Conservation (phyloP, 2,113 vertebrate genomes). For the Rhodinocichla rosea region DNA sequence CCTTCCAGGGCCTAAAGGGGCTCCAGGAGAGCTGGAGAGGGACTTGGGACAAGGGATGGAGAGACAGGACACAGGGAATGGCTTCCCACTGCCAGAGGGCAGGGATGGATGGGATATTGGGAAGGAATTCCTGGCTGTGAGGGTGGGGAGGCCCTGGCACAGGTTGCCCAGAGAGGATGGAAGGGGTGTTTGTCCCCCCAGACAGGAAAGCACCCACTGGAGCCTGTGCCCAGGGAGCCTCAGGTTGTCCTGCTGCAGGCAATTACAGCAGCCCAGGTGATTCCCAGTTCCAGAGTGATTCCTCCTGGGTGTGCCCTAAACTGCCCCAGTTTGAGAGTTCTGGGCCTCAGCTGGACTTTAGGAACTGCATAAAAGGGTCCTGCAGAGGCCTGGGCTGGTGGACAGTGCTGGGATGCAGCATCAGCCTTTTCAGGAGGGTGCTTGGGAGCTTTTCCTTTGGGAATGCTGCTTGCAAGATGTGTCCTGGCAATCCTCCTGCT, state of each 20-base stretch:
- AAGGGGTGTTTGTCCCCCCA: no score
- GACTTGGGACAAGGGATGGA: background rate
- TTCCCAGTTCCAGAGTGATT: accelerated
- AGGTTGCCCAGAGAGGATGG: background rate
- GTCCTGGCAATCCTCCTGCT: accelerated
- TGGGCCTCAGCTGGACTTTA: background rate
- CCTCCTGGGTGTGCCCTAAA: background rate
- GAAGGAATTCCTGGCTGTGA: background rate
- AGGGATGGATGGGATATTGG: accelerated
- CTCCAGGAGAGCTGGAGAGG: background rate
- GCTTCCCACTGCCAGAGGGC: background rate
- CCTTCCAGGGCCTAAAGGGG: background rate
- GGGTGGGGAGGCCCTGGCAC: accelerated
- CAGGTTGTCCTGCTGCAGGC: background rate
- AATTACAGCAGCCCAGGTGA: background rate
- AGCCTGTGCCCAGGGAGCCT: background rate
- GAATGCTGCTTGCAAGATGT: background rate
- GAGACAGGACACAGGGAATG: background rate
- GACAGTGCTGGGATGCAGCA: accelerated
- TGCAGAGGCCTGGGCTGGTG: background rate
- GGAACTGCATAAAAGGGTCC: accelerated
- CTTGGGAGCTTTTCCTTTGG: background rate
- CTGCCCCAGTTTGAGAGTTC: background rate
- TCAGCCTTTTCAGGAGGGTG: accelerated
- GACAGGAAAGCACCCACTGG: accelerated